Conservation (phyloP, 2,797 vertebrate genomes). For the Pseudopleuronectes americanus region DNA sequence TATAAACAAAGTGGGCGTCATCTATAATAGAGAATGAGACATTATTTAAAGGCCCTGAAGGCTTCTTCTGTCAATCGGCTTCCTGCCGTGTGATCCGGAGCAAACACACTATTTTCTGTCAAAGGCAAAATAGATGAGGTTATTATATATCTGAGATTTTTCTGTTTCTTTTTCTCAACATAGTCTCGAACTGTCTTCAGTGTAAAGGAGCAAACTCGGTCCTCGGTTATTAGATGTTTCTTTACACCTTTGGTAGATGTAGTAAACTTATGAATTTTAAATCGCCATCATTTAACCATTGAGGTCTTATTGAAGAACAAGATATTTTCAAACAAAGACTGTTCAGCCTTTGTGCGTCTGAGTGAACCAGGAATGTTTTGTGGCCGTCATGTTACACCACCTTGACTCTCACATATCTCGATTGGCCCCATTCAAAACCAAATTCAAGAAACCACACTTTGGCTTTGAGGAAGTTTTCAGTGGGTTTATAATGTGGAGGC, state of each 20-base stretch:
- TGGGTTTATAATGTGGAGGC: background rate
- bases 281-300: background rate
- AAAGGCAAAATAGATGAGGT: background rate
- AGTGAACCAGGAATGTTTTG: background rate
- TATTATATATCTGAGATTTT: too few relatives aligned
- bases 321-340: background rate
- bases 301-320: background rate
- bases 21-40: constrained; percentile 3
- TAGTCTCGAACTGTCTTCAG: too few relatives aligned
- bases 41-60: background rate
- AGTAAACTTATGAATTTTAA: background rate
- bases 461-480: background rate
- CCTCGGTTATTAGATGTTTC: too few relatives aligned
- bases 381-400: too few relatives aligned
- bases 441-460: background rate
- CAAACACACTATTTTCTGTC: background rate
- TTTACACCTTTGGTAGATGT: too few relatives aligned
- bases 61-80: background rate
- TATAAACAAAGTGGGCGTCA: constrained; percentile 15
- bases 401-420: background rate
- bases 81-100: background rate
- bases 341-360: background rate
- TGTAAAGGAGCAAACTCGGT: too few relatives aligned
- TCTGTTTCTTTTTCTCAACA: too few relatives aligned
- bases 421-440: background rate